Base-by-base conservation (phyloP, 2,888 invertebrate species). In the Cordylochernes scorpioides region DNA sequence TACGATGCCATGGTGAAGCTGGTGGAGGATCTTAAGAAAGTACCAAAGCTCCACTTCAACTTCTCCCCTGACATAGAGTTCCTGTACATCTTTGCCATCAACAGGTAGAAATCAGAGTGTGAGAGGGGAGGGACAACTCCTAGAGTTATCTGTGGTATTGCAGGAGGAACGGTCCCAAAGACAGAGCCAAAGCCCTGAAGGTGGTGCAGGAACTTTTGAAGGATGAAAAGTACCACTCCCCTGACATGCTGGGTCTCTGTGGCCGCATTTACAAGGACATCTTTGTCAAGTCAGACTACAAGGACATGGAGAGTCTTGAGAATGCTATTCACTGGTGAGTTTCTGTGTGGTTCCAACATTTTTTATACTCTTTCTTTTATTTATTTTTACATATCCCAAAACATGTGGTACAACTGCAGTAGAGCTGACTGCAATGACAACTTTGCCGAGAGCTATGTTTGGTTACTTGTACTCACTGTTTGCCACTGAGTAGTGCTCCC, bases 1-100 rank as follows among this genome's bases (percentile, higher is more conserved):
- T 91, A 91, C 48, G 84, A 91, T 54, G 75, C 84, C 0, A 97
- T 97, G 71, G 91, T 97, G 13, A 75, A 78, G 44, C 62, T 97
- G 24, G 82, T 94, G 0, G 84, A 86, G 48, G 91, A 91, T 50
- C 56, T 97, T 38, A 70, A 71, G 49, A 72, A 75, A 3, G 67
- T 91, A 38, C 82, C 84, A 42, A 77, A 73, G 44, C 68, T 77
- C 48, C 75, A 75, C 51, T 77, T 75, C 50, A 67, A 78, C 17
- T 74, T 75, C 47, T 80, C 82, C 35, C 72, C 75, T 10, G 74
- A 78, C 39, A 84, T 97, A 47, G 67, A 73, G 52, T 80, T 77
- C 53, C 63, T 84, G 44, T 91, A 88, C 54, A 91, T 91, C 2
- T 97, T 97, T 55, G 97, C 97, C 16, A 61, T 97, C 40, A 97